A percentile compares a stretch with the other conserved stretches of the same genome.
phyloP scores from a whole-genome alignment of 1,140 invertebrate species.

The Drosophila takahashii region DNA sequence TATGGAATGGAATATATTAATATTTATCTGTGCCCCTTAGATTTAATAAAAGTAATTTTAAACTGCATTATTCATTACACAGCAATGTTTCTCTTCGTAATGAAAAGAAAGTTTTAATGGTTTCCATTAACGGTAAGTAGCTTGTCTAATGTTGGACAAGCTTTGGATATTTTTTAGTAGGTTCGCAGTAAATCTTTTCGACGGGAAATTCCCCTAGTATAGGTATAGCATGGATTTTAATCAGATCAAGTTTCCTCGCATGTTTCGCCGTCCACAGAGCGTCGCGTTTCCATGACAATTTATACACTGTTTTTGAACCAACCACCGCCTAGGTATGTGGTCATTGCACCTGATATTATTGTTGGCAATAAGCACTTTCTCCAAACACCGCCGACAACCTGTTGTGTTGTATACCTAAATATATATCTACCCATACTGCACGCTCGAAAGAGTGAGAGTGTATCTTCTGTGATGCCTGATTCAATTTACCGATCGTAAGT shows the following conservation, averaged over 20 bases:
- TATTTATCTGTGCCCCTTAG: neutral
- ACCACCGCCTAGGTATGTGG: constrained; percentile 34
- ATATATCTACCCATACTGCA: constrained; percentile 7
- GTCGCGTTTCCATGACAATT: constrained; percentile 35
- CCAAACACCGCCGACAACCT: constrained; percentile 41
- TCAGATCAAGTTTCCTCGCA: constrained; percentile 35
- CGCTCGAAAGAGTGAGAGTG: constrained; percentile 40
- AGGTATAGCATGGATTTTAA: constrained; percentile 14
- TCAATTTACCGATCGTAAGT: constrained; percentile 18
- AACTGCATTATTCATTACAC: constrained; percentile 6
- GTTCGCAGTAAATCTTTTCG: constrained; percentile 14
- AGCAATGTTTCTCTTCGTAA: constrained; percentile 9
- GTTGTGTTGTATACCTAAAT: constrained; percentile 23
- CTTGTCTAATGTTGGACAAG: constrained; percentile 27
- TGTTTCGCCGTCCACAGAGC: constrained; percentile 17
- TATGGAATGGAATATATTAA: neutral
- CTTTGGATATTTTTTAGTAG: constrained; percentile 15
- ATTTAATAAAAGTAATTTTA: constrained; percentile 3
- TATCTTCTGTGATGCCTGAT: constrained; percentile 31
- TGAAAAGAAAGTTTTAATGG: constrained; percentile 38
- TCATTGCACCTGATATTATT: constrained; percentile 46
- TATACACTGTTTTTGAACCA: constrained; percentile 21
- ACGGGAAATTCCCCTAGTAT: constrained; percentile 19
- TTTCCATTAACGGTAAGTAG: constrained; percentile 19
- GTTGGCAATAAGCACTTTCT: constrained; percentile 45